Base-by-base conservation (phyloP, 2,797 vertebrate species). In the Chloroceryle inda region DNA sequence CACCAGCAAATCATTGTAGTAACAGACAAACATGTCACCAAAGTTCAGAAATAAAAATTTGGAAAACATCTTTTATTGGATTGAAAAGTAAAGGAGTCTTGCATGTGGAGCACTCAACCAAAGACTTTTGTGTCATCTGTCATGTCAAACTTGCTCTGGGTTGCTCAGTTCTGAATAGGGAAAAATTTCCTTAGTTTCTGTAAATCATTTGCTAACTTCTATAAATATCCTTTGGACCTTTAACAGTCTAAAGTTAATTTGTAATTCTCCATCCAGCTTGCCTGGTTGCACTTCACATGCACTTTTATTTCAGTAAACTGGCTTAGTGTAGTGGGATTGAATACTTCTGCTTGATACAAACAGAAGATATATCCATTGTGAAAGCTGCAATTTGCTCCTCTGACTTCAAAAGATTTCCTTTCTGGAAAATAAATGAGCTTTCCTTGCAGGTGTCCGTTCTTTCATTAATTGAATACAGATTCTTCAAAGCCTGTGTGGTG, bases 401-500 rank as follows among this genome's bases (percentile, higher is more conserved):
- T 4, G 19, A 56, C 71, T 89, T 93, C 5, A n/a, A 82, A 85
- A 85, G 45, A 10, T 62, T 95, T 94, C 55, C 66, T 86, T 92
- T 50, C 82, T 89, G 59, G 75, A 83, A 84, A 84, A 80, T 69
- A 93, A 94, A 92, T 73, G 38, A 83, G 82, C 49, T 92, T 95
- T 49, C 69, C 55, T 89, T 94, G 81, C 84, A 88, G 64, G 82
- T 93, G 64, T 85, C 76, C 91, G 38, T 38, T 68, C 62, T 89
- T 94, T 83, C 35, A 49, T 87, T 95, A 89, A 82, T 80, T 89
- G 86, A 88, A 94, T 78, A 76, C 74, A 71, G 68, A 44, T 87
- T 26, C 40, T 74, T 96, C 88, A 91, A 88, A 96, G 47, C 72
- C 76, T 83, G 18, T 37, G 11, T 56, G 72, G 74, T 94, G 75